phyloP scores from a whole-genome alignment of 2,888 invertebrate species.

The Argynnis bischoffii region DNA sequence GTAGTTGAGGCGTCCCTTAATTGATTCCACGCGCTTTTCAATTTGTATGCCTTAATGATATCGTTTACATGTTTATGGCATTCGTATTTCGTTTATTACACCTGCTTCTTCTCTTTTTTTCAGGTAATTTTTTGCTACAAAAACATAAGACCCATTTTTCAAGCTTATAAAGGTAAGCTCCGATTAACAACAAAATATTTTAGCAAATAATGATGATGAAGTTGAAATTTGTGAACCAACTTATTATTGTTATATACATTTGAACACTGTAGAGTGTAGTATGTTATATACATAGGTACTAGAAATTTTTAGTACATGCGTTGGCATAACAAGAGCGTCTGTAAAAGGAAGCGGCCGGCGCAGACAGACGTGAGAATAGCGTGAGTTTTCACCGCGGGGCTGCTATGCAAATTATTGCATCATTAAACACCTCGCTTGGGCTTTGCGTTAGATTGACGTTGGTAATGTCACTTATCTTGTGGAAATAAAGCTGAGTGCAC shows the following conservation, averaged over 20 bases:
- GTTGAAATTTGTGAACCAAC: background rate
- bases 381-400: conserved; percentile 58
- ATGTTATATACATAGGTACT: conserved; percentile 2
- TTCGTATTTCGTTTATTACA: conserved; percentile 54
- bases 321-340: conserved; percentile 60
- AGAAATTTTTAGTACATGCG: conserved; percentile 51
- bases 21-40: conserved; percentile 69
- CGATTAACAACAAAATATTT: conserved; percentile 18
- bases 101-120: conserved; percentile 54
- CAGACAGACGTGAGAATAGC: conserved; percentile 75
- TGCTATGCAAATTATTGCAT: conserved; percentile 80
- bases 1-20: conserved; percentile 56
- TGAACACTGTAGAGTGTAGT: background rate
- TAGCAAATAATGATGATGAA: conserved; percentile 7
- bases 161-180: conserved; percentile 26
- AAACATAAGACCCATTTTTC: conserved; percentile 17
- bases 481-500: conserved; percentile 1
- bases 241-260: conserved; percentile 27
- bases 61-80: conserved; percentile 53
- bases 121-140: conserved; percentile 58
- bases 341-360: conserved; percentile 55
- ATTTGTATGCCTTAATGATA: conserved; percentile 49
- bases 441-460: conserved; percentile 72
- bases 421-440: conserved; percentile 77
- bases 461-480: conserved; percentile 45